Conservation (phyloP, 1,140 invertebrate genomes). For the Streblospio benedicti region DNA sequence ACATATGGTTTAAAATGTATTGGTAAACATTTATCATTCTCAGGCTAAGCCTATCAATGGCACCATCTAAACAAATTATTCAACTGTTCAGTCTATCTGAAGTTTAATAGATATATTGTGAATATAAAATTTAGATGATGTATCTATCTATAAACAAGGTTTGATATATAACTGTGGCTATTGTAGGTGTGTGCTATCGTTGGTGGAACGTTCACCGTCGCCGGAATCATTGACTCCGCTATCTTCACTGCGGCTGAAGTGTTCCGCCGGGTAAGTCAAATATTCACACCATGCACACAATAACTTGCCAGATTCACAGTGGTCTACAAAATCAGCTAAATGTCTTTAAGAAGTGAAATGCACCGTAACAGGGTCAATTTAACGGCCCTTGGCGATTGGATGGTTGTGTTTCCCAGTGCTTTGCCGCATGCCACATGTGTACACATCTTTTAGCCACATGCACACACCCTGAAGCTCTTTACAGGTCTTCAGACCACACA, state of each 20-base stretch:
- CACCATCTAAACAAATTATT: background rate
- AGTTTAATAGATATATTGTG: background rate
- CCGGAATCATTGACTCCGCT: constrained; percentile 57
- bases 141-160: background rate
- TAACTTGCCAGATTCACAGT: too few species aligned
- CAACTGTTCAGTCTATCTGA: background rate
- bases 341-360: too few species aligned
- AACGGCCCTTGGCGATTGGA: too few species aligned
- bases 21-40: background rate
- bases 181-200: constrained; percentile 58
- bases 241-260: constrained; percentile 56
- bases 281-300: too few species aligned
- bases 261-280: too few species aligned
- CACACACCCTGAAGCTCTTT: too few species aligned
- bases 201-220: constrained; percentile 61
- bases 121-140: background rate
- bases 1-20: background rate
- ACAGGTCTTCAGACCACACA: too few species aligned
- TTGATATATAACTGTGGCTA: background rate
- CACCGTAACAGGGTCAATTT: too few species aligned
- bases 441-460: too few species aligned
- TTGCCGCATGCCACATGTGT: too few species aligned
- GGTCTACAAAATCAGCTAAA: too few species aligned
- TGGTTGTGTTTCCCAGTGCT: too few species aligned
- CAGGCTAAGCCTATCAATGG: background rate